These are phyloP conservation scores for Globodera ellingtonae DNA, from an alignment of 1,140 invertebrate species.

Conservation along the genomic window DNA sequence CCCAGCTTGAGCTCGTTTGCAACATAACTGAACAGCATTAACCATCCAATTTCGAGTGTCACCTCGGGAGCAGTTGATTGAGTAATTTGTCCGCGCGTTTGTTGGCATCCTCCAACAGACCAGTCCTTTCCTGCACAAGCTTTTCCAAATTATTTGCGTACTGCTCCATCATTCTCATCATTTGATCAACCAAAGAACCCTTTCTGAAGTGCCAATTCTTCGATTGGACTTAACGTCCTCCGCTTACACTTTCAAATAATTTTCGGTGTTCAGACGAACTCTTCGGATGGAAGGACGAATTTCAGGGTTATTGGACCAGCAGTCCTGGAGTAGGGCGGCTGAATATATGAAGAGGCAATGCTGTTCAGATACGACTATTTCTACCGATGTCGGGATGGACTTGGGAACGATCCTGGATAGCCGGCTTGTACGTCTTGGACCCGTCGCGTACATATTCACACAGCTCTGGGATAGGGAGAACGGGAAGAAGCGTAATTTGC, in stretches of 20 bases:
- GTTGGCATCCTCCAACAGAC: slow-evolving; percentile 64
- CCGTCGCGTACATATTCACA: slow-evolving; percentile 60
- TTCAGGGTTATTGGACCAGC: slow-evolving; percentile 63
- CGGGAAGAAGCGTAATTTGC: not conserved
- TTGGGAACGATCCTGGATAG: slow-evolving; percentile 56
- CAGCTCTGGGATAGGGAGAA: slow-evolving; percentile 43
- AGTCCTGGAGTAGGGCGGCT: slow-evolving; percentile 56
- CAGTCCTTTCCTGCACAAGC: slow-evolving; percentile 88
- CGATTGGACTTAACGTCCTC: too few relatives aligned
- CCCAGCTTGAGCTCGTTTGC: slow-evolving; percentile 64
- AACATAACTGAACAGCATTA: slow-evolving; percentile 50
- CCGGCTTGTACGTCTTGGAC: slow-evolving; percentile 53
- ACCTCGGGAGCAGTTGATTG: slow-evolving; percentile 57
- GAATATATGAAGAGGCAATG: not conserved
- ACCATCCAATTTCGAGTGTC: not conserved
- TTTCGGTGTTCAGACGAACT: slow-evolving; percentile 62
- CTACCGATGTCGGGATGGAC: slow-evolving; percentile 59
- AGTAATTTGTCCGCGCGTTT: slow-evolving; percentile 62
- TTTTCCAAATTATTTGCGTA: slow-evolving; percentile 92
- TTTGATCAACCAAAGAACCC: slow-evolving; percentile 62
- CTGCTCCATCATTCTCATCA: slow-evolving; percentile 70
- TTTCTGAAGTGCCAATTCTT: slow-evolving; percentile 44
- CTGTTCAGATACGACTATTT: not conserved
- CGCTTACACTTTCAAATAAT: slow-evolving; percentile 63
- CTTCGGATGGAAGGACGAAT: slow-evolving; percentile 59